Conservation (phyloP, 2,797 vertebrate species). For the Anabacerthia variegaticeps region DNA sequence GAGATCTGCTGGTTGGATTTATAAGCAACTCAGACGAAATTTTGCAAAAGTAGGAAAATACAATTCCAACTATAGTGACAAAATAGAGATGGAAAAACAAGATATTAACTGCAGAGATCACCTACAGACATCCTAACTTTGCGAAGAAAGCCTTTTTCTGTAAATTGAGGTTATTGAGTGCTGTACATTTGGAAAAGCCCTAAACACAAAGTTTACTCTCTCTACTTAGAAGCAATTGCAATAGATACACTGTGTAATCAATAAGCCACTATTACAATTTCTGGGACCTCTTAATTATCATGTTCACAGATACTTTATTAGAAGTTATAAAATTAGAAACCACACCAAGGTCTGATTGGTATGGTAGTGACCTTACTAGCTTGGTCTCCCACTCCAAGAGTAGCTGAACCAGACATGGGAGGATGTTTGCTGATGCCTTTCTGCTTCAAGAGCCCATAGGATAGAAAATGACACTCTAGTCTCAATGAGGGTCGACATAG, state of each 20-base stretch:
- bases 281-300: background rate
- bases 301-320: background rate
- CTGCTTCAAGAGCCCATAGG: background rate
- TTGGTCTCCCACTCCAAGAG: background rate
- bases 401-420: background rate
- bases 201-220: constrained; percentile 9
- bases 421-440: background rate
- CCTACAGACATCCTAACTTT: background rate
- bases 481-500: background rate
- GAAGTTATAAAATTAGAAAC: background rate
- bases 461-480: background rate
- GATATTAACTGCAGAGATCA: background rate
- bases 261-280: background rate
- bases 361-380: background rate
- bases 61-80: background rate
- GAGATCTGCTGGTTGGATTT: background rate
- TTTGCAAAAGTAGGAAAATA: background rate
- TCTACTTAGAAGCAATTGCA: background rate
- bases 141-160: background rate
- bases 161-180: constrained; percentile 19
- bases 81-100: background rate
- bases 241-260: constrained; percentile 8
- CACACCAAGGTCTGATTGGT: background rate
- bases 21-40: background rate
- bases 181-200: background rate